Evolutionary conservation across 2,888 invertebrate genomes (phyloP).

Genomic region (Xanthorhoe spadicearia): DNA sequence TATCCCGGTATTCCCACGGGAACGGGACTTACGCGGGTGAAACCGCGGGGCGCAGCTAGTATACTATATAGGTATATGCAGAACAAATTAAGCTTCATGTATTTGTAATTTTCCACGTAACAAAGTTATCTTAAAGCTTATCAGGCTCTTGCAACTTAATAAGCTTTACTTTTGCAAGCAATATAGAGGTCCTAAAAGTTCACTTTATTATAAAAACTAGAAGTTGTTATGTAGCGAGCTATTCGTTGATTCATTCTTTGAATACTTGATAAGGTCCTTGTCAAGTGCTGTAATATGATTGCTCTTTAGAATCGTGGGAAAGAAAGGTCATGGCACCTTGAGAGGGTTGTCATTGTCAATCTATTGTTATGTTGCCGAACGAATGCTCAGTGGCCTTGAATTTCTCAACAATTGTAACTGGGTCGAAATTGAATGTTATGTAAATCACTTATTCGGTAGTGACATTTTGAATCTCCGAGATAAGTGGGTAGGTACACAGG

Average conservation of each 20-base stretch:
- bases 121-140: too few relatives aligned
- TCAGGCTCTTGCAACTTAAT: too few relatives aligned
- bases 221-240: slow-evolving; percentile 12
- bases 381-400: slow-evolving; percentile 63
- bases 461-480: slow-evolving; percentile 73
- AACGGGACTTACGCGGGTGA: too few relatives aligned
- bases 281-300: slow-evolving; percentile 42
- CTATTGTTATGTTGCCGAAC: slow-evolving; percentile 41
- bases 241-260: slow-evolving; percentile 33
- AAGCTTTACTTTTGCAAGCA: too few relatives aligned
- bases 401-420: slow-evolving; percentile 65
- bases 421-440: slow-evolving; percentile 67
- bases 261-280: slow-evolving; percentile 30
- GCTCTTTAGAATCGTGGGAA: slow-evolving; percentile 49
- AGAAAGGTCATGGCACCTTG: slow-evolving; percentile 50
- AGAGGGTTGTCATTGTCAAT: slow-evolving; percentile 55
- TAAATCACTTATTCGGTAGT: slow-evolving; percentile 61
- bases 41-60: too few relatives aligned
- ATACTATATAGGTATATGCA: neutral
- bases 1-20: too few relatives aligned
- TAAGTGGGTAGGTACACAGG: slow-evolving; percentile 54
- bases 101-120: too few relatives aligned
- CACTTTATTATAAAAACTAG: neutral
- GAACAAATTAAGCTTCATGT: neutral
- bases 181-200: neutral